These are phyloP conservation scores for Chrysolina haemoptera DNA, from an alignment of 2,888 invertebrate genomes.

Conservation along the genomic window DNA sequence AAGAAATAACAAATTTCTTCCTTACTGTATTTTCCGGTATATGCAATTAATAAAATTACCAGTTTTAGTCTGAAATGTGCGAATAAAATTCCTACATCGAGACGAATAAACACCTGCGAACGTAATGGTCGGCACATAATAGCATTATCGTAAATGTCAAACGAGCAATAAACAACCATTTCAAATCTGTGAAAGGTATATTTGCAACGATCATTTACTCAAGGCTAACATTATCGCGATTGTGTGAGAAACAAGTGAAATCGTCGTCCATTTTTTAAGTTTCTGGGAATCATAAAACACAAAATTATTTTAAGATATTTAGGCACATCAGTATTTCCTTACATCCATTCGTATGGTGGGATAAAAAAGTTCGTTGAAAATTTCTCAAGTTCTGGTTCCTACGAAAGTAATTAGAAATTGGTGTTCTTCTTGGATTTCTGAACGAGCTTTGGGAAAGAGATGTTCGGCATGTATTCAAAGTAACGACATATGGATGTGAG, in stretches of 20 bases:
- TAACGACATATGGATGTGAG: no score
- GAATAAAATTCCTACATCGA: no score
- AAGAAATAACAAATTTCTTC: no score
- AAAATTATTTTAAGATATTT: not conserved
- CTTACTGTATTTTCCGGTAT: no score
- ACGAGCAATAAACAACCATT: not conserved
- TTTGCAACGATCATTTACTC: slow-evolving; percentile 1
- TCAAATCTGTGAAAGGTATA: not conserved
- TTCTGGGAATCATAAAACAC: not conserved
- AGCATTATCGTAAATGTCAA: slow-evolving; percentile 14
- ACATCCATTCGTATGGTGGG: not conserved
- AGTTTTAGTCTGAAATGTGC: no score
- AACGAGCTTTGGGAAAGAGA: no score
- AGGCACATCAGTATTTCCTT: not conserved
- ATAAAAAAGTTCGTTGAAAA: no score
- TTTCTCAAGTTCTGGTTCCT: no score
- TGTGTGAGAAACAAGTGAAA: slow-evolving; percentile 4
- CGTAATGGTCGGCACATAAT: not conserved
- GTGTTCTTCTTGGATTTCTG: no score
- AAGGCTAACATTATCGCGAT: slow-evolving; percentile 1
- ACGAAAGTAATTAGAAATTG: no score
- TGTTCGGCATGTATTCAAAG: no score
- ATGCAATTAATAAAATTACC: no score
- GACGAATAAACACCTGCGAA: not conserved
- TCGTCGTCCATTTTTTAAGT: not conserved